A percentile compares a stretch with the other conserved stretches of the same genome.
These are phyloP conservation scores for Progne subis DNA, from an alignment of 2,113 vertebrate genomes.

Conservation along the genomic window DNA sequence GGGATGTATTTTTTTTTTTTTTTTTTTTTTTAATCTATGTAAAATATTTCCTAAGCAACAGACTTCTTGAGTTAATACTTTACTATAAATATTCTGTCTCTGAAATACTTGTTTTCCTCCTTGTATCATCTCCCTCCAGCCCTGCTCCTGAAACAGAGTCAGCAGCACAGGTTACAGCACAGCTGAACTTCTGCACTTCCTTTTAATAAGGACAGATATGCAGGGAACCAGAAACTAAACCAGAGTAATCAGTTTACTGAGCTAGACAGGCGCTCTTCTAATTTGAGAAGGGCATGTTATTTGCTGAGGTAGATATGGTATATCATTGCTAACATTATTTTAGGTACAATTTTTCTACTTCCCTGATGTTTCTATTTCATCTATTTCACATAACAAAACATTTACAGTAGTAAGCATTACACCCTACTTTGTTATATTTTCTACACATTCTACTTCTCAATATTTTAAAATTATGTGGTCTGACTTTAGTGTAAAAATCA, in stretches of 20 bases:
- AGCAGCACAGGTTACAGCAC: neutral
- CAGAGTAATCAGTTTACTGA: conserved; percentile 47
- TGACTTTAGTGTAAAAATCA: neutral
- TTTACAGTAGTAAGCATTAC: neutral
- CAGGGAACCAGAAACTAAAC: conserved; percentile 7
- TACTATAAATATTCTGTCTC: neutral
- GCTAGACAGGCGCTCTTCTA: neutral
- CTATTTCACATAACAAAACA: neutral
- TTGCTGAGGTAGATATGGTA: neutral
- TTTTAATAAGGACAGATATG: conserved; percentile 62
- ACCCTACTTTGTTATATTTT: neutral
- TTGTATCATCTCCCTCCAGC: neutral
- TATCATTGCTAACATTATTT: neutral
- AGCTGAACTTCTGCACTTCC: conserved; percentile 60
- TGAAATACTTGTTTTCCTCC: neutral
- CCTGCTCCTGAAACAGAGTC: neutral
- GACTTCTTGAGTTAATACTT: neutral
- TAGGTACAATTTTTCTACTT: neutral
- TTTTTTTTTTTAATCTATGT: neutral
- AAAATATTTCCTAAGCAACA: neutral
- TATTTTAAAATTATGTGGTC: neutral
- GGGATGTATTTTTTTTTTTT: neutral
- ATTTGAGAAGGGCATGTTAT: neutral
- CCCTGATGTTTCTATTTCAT: neutral
- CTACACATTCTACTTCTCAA: neutral